Percentiles rank a stretch among this genome's conserved stretches.
These are phyloP conservation scores for Standfussiana lucernea DNA, from an alignment of 2,888 invertebrate genomes.

Conservation along the genomic window DNA sequence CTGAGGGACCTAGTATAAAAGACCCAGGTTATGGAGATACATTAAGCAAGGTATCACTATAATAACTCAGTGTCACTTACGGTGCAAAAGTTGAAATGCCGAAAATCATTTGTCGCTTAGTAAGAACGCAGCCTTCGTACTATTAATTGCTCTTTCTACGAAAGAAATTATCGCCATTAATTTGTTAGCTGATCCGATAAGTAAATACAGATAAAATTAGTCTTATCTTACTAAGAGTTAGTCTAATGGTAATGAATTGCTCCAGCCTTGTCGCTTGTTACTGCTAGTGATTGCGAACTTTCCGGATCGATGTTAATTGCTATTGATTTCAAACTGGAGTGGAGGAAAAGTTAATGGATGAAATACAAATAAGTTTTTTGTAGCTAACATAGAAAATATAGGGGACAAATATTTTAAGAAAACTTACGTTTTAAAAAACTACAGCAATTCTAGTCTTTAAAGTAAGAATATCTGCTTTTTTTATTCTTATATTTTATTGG, in stretches of 20 bases:
- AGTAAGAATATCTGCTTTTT: not conserved
- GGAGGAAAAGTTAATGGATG: conserved; percentile 29
- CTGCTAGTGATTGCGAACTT: conserved; percentile 38
- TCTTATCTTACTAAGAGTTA: conserved; percentile 54
- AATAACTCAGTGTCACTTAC: not conserved
- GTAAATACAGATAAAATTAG: conserved; percentile 41
- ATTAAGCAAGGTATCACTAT: not conserved
- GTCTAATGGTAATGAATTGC: conserved; percentile 58
- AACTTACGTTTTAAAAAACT: not conserved
- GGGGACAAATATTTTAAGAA: not conserved
- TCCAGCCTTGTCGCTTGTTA: conserved; percentile 39
- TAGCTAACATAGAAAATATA: not conserved
- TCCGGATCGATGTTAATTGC: conserved; percentile 54
- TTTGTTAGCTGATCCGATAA: conserved; percentile 48
- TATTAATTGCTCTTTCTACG: conserved; percentile 45
- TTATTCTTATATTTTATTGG: no score
- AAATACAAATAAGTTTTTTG: not conserved
- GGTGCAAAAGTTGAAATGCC: not conserved
- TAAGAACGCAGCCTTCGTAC: conserved; percentile 2
- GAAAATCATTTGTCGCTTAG: not conserved
- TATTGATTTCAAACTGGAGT: conserved; percentile 39
- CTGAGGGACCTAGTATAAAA: no score
- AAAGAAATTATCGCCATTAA: conserved; percentile 52
- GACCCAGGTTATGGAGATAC: not conserved
- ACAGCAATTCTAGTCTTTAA: not conserved